These are phyloP conservation scores for Sylvia atricapilla DNA, from an alignment of 2,113 vertebrate species.

Conservation along the genomic window DNA sequence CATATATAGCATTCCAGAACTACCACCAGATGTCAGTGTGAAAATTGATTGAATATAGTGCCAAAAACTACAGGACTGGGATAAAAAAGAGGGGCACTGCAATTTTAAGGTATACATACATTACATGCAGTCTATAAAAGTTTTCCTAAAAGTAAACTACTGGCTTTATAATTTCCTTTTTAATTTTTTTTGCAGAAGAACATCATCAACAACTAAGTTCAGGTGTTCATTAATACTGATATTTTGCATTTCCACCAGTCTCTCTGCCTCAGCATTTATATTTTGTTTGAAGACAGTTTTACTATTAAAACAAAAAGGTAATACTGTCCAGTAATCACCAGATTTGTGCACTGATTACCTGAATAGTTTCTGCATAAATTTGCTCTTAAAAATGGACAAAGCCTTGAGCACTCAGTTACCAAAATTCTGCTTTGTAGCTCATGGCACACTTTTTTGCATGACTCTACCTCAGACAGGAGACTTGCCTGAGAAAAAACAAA, in stretches of 20 bases:
- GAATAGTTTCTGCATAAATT: not conserved
- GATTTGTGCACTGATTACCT: not conserved
- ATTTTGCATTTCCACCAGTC: not conserved
- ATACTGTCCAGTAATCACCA: not conserved
- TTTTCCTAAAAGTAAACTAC: not conserved
- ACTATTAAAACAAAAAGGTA: not conserved
- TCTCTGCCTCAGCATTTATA: not conserved
- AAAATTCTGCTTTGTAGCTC: not conserved
- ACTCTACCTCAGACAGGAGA: not conserved
- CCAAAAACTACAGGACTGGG: not conserved
- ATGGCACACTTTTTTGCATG: not conserved
- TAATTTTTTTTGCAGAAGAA: not conserved
- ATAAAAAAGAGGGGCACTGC: not conserved
- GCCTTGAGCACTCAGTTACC: not conserved
- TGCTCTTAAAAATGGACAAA: not conserved
- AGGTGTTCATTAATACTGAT: not conserved
- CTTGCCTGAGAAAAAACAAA: not conserved
- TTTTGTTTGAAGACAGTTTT: not conserved
- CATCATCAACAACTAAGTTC: not conserved
- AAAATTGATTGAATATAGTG: constrained; percentile 32
- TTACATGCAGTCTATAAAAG: not conserved
- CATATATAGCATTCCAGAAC: constrained; percentile 28
- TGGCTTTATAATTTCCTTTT: not conserved
- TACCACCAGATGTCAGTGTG: constrained; percentile 75
- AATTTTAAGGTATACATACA: not conserved